Conservation (phyloP, 2,888 invertebrate species). For the Ctena decussata region DNA sequence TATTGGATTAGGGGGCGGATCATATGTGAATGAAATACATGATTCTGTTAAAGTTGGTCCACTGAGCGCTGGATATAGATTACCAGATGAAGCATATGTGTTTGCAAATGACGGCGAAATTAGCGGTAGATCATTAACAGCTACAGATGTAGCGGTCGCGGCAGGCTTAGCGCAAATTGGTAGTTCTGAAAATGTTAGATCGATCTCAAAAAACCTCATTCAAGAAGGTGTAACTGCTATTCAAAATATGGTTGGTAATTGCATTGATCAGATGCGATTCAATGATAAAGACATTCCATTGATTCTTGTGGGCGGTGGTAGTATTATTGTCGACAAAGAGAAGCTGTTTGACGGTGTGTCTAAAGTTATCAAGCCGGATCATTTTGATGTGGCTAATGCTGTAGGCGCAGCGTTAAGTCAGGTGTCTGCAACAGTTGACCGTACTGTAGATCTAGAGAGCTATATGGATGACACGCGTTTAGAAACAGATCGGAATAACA, state of each 20-base stretch:
- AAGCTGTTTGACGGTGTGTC: constrained; percentile 66
- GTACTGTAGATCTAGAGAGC: constrained; percentile 71
- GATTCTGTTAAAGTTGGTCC: constrained; percentile 78
- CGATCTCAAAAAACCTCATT: constrained; percentile 63
- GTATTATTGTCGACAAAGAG: constrained; percentile 75
- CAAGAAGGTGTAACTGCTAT: constrained; percentile 69
- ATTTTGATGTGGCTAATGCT: constrained; percentile 84
- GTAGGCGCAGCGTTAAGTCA: constrained; percentile 85
- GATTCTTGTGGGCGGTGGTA: constrained; percentile 84
- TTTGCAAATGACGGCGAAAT: constrained; percentile 63
- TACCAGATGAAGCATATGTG: constrained; percentile 75
- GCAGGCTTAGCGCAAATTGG: constrained; percentile 74
- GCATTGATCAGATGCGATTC: constrained; percentile 80
- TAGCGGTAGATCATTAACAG: constrained; percentile 70
- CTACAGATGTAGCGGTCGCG: constrained; percentile 84
- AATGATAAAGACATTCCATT: constrained; percentile 74
- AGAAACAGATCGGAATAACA: background rate
- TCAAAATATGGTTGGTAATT: constrained; percentile 71
- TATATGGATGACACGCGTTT: constrained; percentile 54
- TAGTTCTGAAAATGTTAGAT: constrained; percentile 59
- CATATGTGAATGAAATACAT: constrained; percentile 70
- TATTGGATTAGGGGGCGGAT: constrained; percentile 85
- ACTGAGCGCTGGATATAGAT: constrained; percentile 81
- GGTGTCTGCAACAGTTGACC: constrained; percentile 77
- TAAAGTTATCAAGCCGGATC: constrained; percentile 65